phyloP scores from a whole-genome alignment of 64 coral and sea anemone species.

The Montipora sp. region DNA sequence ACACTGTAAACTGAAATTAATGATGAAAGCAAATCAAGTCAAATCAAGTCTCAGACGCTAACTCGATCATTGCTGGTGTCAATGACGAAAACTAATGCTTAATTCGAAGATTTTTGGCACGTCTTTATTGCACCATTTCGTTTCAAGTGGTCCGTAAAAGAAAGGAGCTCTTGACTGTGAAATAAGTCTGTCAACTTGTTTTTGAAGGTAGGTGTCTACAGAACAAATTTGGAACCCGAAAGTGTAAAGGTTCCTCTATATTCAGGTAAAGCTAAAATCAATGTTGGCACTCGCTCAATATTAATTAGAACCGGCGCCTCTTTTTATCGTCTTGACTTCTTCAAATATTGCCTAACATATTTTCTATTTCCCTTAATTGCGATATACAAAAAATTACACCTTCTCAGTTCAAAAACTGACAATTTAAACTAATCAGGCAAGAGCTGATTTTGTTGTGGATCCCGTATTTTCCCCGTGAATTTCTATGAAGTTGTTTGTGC shows the following conservation, averaged over 20 bases:
- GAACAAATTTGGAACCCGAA: background rate
- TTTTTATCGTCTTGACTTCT: background rate
- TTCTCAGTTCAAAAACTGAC: too few relatives aligned
- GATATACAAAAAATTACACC: too few relatives aligned
- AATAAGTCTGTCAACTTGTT: background rate
- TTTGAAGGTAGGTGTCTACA: background rate
- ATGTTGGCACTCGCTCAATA: background rate
- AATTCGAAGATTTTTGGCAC: background rate
- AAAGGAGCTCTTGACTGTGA: background rate
- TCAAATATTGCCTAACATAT: background rate
- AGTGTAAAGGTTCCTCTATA: background rate
- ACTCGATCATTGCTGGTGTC: conserved; percentile 7
- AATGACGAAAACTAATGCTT: background rate
- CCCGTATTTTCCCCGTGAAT: too few relatives aligned
- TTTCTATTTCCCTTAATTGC: background rate
- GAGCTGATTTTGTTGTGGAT: too few relatives aligned
- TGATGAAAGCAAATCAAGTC: background rate
- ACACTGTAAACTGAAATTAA: too few relatives aligned
- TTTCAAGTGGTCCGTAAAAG: background rate
- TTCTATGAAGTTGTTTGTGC: too few relatives aligned
- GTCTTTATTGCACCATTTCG: background rate
- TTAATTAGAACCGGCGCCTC: background rate
- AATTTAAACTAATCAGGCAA: too few relatives aligned
- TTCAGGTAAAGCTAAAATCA: background rate
- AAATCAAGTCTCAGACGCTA: background rate